Base-by-base conservation (phyloP, 2,797 vertebrate species). In the Melopsittacus undulatus region DNA sequence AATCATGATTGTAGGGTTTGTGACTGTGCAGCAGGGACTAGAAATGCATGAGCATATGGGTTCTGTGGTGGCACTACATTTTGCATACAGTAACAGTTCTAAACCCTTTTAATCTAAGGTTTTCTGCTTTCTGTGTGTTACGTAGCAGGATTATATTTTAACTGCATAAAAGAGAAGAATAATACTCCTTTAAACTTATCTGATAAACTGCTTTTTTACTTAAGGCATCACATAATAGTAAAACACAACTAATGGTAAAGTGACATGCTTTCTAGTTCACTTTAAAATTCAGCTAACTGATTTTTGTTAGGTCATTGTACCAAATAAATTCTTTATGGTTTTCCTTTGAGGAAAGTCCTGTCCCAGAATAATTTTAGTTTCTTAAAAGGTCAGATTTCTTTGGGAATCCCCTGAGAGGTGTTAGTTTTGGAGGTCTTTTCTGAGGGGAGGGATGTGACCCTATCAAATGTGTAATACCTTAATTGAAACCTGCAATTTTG, bases 1-100 rank as follows among this genome's bases (percentile, higher is more conserved):
- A 98, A 99, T 98, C 45, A 43, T 66, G 70, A 84, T 59, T 56
- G 9, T 79, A 11, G 7, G 21, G 56, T 38, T 87, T 80, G 32
- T 64, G 36, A 45, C 34, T 87, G 43, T 46, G 20, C 34, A 66
- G 8, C 15, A 11, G 22, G 22, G n/a, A 34, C 56, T 63, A 34
- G 22, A 88, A 86, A 51, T 24, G 46, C 32, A 11, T 40, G 32
- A 63, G 84, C 2, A 2, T 36, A 15, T 23, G 40, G 42, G 43
- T 66, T 87, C 69, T 95, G 63, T 76, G 40, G n/a, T 73, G 45
- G 27, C 36, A 20, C 36, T 57, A 1, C 29, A 18, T 66, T 45
- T 43, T 45, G 27, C 30, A 10, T 26, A 5, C 14, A 77, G 13
- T 54, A 63, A 38, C 3, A 1, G 11, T 64, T 88, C 36, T 26